Evolutionary conservation across 2,797 vertebrate species (phyloP).

Genomic region (Scolopax rusticola): DNA sequence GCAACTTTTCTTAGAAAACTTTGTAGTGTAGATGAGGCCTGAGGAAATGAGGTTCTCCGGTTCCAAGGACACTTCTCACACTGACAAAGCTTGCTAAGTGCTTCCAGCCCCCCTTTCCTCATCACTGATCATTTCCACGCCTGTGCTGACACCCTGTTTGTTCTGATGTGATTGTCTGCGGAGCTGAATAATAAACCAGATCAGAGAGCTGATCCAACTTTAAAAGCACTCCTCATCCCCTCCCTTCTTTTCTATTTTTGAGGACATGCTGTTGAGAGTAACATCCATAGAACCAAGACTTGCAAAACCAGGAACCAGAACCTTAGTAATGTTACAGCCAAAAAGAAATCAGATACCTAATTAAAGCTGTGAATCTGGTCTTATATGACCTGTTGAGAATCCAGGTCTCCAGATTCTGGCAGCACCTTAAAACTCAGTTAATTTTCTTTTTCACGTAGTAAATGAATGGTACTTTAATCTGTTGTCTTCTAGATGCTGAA

Average conservation of each 20-base stretch:
- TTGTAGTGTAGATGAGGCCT: background rate
- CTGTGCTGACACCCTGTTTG: background rate
- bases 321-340: background rate
- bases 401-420: background rate
- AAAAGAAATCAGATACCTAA: background rate
- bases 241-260: background rate
- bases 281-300: background rate
- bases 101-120: constrained; percentile 26
- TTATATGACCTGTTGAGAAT: background rate
- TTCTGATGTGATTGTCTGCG: background rate
- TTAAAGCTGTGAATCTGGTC: background rate
- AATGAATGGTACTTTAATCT: background rate
- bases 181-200: constrained; percentile 32
- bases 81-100: background rate
- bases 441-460: background rate
- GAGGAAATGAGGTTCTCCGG: background rate
- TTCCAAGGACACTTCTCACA: constrained; percentile 12
- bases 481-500: background rate
- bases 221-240: background rate
- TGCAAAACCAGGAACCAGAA: background rate
- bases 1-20: background rate
- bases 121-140: background rate
- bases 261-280: background rate
- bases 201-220: background rate
- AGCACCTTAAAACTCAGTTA: background rate